A percentile compares a stretch with the other conserved stretches of the same genome.
Conservation (phyloP, 2,797 vertebrate species). For the Schizopygopsis malacanthus region DNA sequence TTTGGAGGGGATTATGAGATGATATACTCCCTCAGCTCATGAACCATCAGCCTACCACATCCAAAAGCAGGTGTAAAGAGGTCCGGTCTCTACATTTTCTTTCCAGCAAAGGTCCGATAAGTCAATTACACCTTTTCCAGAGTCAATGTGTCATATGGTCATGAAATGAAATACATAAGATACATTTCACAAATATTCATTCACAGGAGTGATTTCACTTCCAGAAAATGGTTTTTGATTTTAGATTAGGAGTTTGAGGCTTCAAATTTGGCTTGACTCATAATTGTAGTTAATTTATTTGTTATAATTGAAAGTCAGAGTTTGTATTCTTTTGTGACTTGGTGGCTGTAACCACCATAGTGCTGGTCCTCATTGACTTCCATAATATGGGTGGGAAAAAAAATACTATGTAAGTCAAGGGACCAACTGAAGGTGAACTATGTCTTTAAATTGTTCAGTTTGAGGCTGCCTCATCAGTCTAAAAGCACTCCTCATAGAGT, state of each 20-base stretch:
- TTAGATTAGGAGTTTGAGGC: neutral
- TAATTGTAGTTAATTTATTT: neutral
- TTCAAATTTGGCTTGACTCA: neutral
- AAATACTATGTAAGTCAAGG: no score
- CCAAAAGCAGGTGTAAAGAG: constrained; percentile 1
- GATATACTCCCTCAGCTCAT: constrained; percentile 18
- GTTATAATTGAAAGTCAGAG: neutral
- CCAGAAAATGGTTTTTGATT: neutral
- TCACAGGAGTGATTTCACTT: neutral
- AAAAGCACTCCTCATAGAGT: neutral
- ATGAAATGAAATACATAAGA: neutral
- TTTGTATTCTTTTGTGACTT: neutral
- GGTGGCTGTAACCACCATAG: neutral
- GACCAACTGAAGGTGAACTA: no score
- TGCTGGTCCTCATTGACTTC: no score
- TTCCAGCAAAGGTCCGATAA: neutral
- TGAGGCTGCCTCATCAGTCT: neutral
- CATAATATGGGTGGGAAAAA: no score
- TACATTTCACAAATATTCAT: neutral
- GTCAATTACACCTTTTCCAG: neutral
- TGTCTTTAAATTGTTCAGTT: neutral
- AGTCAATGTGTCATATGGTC: neutral
- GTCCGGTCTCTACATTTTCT: neutral
- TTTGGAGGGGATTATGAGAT: constrained; percentile 6
- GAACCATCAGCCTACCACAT: neutral